Evolutionary conservation across 2,888 invertebrate genomes (phyloP).

Genomic region (Chorisops tibialis): DNA sequence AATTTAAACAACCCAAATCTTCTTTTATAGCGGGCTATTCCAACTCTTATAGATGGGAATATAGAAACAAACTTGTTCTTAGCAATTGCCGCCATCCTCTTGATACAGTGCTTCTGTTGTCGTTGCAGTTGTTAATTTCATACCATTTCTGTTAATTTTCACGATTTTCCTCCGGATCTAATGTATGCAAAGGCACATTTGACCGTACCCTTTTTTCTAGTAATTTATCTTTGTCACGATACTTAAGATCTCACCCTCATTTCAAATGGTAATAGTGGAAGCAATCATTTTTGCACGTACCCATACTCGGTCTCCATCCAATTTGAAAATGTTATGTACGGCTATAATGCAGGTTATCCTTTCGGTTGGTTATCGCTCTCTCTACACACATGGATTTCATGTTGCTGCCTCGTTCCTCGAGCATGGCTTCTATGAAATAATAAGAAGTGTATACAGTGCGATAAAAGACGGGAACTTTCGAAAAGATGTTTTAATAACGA

Average conservation of each 20-base stretch:
- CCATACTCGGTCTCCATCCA: not conserved
- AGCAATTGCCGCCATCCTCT: not conserved
- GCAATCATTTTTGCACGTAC: too few species aligned
- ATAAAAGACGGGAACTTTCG: not conserved
- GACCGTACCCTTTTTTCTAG: constrained; percentile 1
- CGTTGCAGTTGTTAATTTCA: not conserved
- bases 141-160: not conserved
- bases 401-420: too few species aligned
- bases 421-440: not conserved
- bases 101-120: not conserved
- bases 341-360: too few species aligned
- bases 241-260: constrained; percentile 10
- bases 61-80: not conserved
- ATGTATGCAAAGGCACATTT: constrained; percentile 1
- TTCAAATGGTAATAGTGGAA: not conserved
- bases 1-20: constrained; percentile 31
- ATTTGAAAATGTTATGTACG: not conserved
- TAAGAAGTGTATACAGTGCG: not conserved
- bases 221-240: constrained; percentile 17
- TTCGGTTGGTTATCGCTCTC: not conserved
- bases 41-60: not conserved
- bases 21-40: constrained; percentile 13
- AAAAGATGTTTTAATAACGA: not conserved
- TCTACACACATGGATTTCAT: not conserved
- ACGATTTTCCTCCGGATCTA: constrained; percentile 1